These are phyloP conservation scores for Scotopteryx bipunctaria DNA, from an alignment of 2,888 invertebrate genomes.

Conservation along the genomic window DNA sequence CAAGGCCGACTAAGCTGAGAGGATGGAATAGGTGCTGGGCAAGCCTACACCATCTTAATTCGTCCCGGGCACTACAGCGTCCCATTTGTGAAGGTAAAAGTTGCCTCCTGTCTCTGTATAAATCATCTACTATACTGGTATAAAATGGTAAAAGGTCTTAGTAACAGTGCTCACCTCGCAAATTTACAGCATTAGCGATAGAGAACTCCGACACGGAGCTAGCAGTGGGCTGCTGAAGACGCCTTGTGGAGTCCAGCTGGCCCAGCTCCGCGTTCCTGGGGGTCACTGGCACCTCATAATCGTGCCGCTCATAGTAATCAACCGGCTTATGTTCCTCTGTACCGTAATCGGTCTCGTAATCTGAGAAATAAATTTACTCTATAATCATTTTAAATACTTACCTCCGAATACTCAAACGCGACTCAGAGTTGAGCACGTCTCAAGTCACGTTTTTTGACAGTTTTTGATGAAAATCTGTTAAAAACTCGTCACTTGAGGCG, in stretches of 20 bases:
- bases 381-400: background rate
- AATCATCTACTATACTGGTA: no score
- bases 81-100: no score
- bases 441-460: no score
- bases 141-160: background rate
- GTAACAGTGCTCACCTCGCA: slow-evolving; percentile 59
- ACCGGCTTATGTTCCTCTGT: slow-evolving; percentile 44
- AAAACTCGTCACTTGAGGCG: no score
- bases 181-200: slow-evolving; percentile 72
- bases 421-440: no score
- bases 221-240: slow-evolving; percentile 57
- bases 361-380: slow-evolving; percentile 42
- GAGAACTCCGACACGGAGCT: slow-evolving; percentile 68
- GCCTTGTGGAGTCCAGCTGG: slow-evolving; percentile 50
- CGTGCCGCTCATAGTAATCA: slow-evolving; percentile 62
- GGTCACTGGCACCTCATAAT: slow-evolving; percentile 64
- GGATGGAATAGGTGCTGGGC: no score
- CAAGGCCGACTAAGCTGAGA: no score
- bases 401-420: no score
- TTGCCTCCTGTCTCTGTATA: no score
- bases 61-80: no score
- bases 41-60: no score
- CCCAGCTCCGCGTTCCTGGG: slow-evolving; percentile 53
- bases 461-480: no score
- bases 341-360: slow-evolving; percentile 62